Conservation (phyloP, 1,140 invertebrate genomes). For the Halyomorpha halys region DNA sequence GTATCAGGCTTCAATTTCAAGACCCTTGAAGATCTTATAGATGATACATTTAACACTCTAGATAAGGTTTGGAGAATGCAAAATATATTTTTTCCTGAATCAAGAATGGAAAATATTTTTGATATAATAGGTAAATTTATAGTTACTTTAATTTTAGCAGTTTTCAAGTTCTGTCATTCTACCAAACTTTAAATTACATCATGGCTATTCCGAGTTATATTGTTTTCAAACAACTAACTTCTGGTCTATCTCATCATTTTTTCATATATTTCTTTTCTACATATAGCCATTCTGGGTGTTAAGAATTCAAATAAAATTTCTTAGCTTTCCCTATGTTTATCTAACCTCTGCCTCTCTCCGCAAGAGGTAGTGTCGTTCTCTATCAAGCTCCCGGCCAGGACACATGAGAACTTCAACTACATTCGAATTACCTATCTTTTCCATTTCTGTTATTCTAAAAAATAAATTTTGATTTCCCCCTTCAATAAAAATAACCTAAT, state of each 20-base stretch:
- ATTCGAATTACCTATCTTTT: too few relatives aligned
- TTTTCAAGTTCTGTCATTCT: neutral
- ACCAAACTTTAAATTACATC: neutral
- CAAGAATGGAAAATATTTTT: conserved; percentile 20
- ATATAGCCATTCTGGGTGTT: too few relatives aligned
- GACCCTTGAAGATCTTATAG: conserved; percentile 12
- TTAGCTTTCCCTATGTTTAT: too few relatives aligned
- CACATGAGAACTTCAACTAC: too few relatives aligned
- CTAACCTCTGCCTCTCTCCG: too few relatives aligned
- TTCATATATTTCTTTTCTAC: neutral
- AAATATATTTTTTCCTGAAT: neutral
- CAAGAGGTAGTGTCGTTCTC: too few relatives aligned
- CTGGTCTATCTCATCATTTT: neutral
- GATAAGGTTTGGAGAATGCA: conserved; percentile 21
- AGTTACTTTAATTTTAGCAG: neutral
- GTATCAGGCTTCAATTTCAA: neutral
- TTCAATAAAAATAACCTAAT: too few relatives aligned
- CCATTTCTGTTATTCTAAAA: too few relatives aligned
- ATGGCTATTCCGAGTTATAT: neutral
- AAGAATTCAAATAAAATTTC: too few relatives aligned
- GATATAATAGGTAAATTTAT: conserved; percentile 15
- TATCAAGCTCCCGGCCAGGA: too few relatives aligned
- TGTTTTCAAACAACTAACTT: neutral
- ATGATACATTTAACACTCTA: conserved; percentile 13
- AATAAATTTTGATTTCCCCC: too few relatives aligned